These are phyloP conservation scores for Rhynchomys soricoides DNA, from an alignment of 2,113 vertebrate species.

Conservation along the genomic window DNA sequence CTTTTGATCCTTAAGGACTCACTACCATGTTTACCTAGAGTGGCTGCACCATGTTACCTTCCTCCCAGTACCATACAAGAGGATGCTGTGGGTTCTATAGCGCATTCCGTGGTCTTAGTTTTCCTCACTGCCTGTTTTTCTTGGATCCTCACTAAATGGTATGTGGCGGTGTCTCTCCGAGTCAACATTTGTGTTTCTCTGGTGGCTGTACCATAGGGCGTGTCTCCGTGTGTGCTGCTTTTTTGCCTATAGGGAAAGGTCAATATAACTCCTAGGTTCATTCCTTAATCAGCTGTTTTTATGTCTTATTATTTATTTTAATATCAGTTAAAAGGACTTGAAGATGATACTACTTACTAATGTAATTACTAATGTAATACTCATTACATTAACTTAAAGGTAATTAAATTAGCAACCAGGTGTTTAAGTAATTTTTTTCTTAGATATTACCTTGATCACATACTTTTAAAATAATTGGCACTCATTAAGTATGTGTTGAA, in stretches of 20 bases:
- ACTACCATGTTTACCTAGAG: background rate
- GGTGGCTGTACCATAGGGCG: background rate
- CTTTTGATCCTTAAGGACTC: background rate
- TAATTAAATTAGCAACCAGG: background rate
- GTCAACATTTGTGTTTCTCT: background rate
- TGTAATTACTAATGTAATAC: background rate
- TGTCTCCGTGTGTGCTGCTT: background rate
- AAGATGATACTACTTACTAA: background rate
- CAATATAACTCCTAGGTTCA: background rate
- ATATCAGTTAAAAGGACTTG: background rate
- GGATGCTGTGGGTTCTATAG: accelerated
- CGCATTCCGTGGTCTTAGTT: accelerated
- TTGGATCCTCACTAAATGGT: background rate
- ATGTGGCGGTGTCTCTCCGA: background rate
- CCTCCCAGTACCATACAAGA: accelerated
- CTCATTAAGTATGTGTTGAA: background rate
- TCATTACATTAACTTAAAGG: constrained; percentile 4
- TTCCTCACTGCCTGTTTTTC: background rate
- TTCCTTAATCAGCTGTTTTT: constrained; percentile 19
- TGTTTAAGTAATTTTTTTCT: background rate
- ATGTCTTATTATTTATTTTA: background rate
- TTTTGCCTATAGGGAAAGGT: background rate
- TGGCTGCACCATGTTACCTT: background rate
- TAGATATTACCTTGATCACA: background rate
- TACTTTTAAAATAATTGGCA: background rate